Conservation (phyloP, 2,797 vertebrate genomes). For the Calcarius lapponicus region DNA sequence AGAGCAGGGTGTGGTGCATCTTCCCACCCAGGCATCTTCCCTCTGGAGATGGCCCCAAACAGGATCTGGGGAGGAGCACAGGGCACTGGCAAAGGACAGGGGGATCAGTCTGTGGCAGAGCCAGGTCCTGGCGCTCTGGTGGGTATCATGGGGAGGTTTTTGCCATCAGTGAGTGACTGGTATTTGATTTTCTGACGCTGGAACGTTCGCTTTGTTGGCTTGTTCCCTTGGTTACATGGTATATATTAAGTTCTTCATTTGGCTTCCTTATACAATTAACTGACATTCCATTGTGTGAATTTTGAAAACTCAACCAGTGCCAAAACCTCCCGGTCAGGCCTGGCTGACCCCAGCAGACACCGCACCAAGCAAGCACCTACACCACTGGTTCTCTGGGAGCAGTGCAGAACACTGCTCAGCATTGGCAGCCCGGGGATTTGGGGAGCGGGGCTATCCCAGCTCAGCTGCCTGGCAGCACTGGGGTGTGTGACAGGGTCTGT, state of each 20-base stretch:
- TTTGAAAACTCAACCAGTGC: background rate
- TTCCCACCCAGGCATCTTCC: background rate
- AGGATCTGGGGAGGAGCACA: background rate
- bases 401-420: fast-evolving
- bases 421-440: fast-evolving
- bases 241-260: conserved; percentile 47
- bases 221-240: conserved; percentile 56
- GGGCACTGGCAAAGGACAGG: fast-evolving
- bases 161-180: background rate
- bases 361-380: fast-evolving
- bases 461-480: background rate
- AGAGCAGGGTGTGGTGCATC: background rate
- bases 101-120: background rate
- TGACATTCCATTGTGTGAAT: background rate
- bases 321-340: background rate
- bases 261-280: conserved; percentile 47
- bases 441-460: background rate
- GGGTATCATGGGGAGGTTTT: background rate
- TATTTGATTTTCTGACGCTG: background rate
- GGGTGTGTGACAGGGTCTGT: background rate
- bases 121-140: background rate
- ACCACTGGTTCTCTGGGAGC: fast-evolving
- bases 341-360: background rate
- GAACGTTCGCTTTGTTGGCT: conserved; percentile 27
- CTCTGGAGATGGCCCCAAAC: background rate